Evolutionary conservation across 2,113 vertebrate species (phyloP), one percentile per base, ranked within the genome.

Genomic region (Leptosomus discolor): DNA sequence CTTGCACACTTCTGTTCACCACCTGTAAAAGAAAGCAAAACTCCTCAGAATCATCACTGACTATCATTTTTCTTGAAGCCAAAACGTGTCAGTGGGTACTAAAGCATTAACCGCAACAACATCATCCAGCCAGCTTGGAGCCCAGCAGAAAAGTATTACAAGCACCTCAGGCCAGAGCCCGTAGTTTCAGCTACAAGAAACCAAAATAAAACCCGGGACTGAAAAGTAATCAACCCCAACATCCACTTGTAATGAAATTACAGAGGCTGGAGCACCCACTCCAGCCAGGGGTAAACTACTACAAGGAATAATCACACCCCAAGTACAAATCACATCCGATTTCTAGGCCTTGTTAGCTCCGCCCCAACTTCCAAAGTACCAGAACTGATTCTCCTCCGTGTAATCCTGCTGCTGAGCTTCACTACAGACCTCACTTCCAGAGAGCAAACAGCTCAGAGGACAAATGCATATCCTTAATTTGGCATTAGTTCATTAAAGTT

Each of bases 1-100:
- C 88, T 15, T 23, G 15, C 15, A 29, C 4, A 2, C 27, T 70
- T 91, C 87, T 18, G 46, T 18, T 50, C 12, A 1, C 64, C 80
- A 95, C 61, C 98, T 98, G 90, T 2, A 83, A 83, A 61, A 90
- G 27, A 46, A 83, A 73, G 21, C 11, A 91, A n/a, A 76, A 53
- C 29, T 12, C 57, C 37, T 92, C 39, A 82, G 65, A 78, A 81
- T 29, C 53, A 83, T 27, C 36, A 45, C 16, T 41, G 15, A 24
- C 18, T 20, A 11, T 16, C 23, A 14, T 11, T 60, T 90, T 46
- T 32, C 54, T 48, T 45, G 29, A 56, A 73, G 45, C 6, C 22
- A 75, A 58, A 67, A 83, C 0, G 0, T 3, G 5, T 8, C n/a
- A 48, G 4, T 26, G 36, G 67, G 85, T 91, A 46, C 45, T 58